Conservation (phyloP, 2,888 invertebrate genomes). For the Microctonus hyperodae region DNA sequence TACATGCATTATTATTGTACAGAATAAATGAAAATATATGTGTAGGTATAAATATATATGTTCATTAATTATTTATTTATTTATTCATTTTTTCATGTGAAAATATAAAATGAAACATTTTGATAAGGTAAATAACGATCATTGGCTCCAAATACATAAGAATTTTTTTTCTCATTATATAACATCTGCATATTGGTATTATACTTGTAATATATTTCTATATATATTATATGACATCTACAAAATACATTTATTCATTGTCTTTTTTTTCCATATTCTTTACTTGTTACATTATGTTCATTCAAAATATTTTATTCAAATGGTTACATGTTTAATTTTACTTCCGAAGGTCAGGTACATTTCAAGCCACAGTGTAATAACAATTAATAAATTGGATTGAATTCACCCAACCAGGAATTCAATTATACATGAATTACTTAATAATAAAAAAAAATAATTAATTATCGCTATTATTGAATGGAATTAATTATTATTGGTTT, state of each 20-base stretch:
- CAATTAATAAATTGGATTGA: constrained; percentile 17
- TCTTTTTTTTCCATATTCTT: constrained; percentile 33
- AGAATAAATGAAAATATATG: not conserved
- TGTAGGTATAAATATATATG: not conserved
- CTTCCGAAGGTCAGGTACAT: constrained; percentile 57
- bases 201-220: constrained; percentile 54
- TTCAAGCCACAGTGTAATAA: constrained; percentile 48
- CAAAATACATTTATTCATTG: constrained; percentile 49
- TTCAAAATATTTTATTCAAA: constrained; percentile 34
- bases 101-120: constrained; percentile 8
- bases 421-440: constrained; percentile 23
- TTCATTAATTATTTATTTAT: not conserved
- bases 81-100: not conserved
- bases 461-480: not conserved
- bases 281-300: no score
- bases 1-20: not conserved
- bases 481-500: constrained; percentile 21
- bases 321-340: constrained; percentile 30
- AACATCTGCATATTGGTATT: no score
- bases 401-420: constrained; percentile 25
- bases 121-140: constrained; percentile 36
- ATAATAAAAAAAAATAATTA: not conserved
- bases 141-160: constrained; percentile 41
- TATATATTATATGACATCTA: constrained; percentile 58
- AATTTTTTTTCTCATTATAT: constrained; percentile 45